Conservation (phyloP, 2,888 invertebrate genomes). For the Sceliomorpha sp. region DNA sequence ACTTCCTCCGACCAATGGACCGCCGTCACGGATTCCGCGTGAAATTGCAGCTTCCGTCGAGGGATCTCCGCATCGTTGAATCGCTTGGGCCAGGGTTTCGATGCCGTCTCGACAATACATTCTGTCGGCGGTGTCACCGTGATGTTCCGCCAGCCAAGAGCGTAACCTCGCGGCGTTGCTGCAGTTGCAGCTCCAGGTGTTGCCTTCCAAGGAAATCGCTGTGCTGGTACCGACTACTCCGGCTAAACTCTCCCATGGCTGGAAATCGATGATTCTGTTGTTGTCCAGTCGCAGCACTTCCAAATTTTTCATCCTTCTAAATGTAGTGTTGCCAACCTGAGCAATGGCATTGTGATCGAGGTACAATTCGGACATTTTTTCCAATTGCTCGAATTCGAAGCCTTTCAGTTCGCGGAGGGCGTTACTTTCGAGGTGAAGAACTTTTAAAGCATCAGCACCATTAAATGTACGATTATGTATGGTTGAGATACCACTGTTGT, state of each 20-base stretch:
- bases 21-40: conserved; percentile 83
- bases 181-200: conserved; percentile 93
- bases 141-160: conserved; percentile 86
- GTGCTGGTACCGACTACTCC: conserved; percentile 82
- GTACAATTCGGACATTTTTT: conserved; percentile 87
- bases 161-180: conserved; percentile 86
- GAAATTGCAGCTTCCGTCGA: conserved; percentile 86
- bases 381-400: conserved; percentile 89
- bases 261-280: conserved; percentile 89
- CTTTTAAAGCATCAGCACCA: conserved; percentile 87
- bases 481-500: conserved; percentile 88
- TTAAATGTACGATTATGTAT: conserved; percentile 92
- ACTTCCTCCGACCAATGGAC: conserved; percentile 86
- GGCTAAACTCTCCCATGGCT: conserved; percentile 86
- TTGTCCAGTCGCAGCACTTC: conserved; percentile 88
- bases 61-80: conserved; percentile 84
- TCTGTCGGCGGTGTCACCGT: conserved; percentile 85
- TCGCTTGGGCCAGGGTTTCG: conserved; percentile 82
- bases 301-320: conserved; percentile 86
- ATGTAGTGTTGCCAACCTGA: conserved; percentile 88
- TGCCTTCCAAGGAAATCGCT: conserved; percentile 87
- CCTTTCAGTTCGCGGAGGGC: conserved; percentile 86
- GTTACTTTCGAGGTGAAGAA: conserved; percentile 90
- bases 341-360: conserved; percentile 88
- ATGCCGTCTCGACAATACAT: conserved; percentile 85